Percentiles rank a stretch among this genome's conserved stretches.
Evolutionary conservation across 2,888 invertebrate genomes (phyloP).

Genomic region (Chromoteleia sp.): DNA sequence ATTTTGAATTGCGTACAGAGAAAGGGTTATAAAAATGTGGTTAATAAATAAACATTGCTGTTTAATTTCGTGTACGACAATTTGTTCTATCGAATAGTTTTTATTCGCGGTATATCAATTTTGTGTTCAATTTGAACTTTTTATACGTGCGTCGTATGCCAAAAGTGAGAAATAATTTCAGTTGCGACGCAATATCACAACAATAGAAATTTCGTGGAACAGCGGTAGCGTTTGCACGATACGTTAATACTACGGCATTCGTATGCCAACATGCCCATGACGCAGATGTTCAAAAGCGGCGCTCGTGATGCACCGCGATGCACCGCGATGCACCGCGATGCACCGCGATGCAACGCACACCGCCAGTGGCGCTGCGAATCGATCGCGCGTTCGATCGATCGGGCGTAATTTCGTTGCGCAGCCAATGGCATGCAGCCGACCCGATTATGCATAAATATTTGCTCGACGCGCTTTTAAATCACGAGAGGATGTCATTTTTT

Average conservation of each 20-base stretch:
- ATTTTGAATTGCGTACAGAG: no score
- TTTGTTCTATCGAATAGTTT: no score
- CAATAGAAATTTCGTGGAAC: constrained; percentile 36
- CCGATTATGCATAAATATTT: constrained; percentile 52
- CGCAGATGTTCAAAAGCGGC: constrained; percentile 57
- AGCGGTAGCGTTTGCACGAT: constrained; percentile 34
- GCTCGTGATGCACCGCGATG: constrained; percentile 48
- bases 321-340: constrained; percentile 47
- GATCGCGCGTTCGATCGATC: constrained; percentile 64
- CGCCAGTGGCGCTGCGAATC: constrained; percentile 34
- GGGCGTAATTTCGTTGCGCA: constrained; percentile 57
- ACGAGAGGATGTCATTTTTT: constrained; percentile 13
- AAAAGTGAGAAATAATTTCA: constrained; percentile 24
- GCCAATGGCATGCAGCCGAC: constrained; percentile 28
- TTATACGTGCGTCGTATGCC: no score
- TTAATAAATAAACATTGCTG: no score
- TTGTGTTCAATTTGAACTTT: no score
- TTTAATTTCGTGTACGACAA: no score
- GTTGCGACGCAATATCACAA: constrained; percentile 22
- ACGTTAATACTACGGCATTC: constrained; percentile 24
- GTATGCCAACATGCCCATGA: constrained; percentile 54
- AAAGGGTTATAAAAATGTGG: no score
- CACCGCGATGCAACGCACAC: constrained; percentile 40
- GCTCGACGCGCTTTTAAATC: constrained; percentile 34
- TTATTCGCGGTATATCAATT: no score